Percentiles rank a stretch among this genome's conserved stretches.
These are phyloP conservation scores for Drosophila mimica DNA, from an alignment of 2,888 invertebrate species.

Conservation along the genomic window DNA sequence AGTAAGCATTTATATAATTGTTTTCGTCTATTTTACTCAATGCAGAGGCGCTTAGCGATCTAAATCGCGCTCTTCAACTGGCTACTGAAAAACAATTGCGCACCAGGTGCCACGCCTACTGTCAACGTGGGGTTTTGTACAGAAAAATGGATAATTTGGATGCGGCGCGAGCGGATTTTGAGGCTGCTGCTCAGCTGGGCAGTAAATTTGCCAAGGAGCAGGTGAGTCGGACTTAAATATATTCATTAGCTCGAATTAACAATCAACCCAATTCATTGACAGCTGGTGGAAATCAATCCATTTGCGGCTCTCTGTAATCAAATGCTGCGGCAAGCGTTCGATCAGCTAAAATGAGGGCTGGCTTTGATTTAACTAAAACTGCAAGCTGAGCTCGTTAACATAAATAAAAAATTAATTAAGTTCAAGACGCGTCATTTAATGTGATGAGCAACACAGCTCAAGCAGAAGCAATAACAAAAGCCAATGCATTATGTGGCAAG, in stretches of 20 bases:
- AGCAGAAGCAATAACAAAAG: conserved; percentile 32
- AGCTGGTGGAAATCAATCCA: conserved; percentile 95
- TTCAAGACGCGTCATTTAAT: conserved; percentile 61
- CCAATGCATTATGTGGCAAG: conserved; percentile 65
- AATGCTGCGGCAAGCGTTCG: conserved; percentile 93
- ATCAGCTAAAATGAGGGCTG: conserved; percentile 83
- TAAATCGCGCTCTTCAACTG: conserved; percentile 90
- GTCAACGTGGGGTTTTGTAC: conserved; percentile 93
- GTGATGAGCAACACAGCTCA: conserved; percentile 52
- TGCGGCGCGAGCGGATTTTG: conserved; percentile 91
- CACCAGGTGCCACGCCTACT: conserved; percentile 91
- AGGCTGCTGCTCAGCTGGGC: conserved; percentile 92
- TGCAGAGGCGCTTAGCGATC: conserved; percentile 90
- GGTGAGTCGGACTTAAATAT: conserved; percentile 84
- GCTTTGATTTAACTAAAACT: conserved; percentile 63
- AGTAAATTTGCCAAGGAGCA: conserved; percentile 94
- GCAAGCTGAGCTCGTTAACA: conserved; percentile 57
- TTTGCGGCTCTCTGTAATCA: conserved; percentile 98
- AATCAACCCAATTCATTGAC: conserved; percentile 16
- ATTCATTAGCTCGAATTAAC: not conserved
- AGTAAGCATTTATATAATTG: not conserved
- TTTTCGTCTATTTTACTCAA: not conserved
- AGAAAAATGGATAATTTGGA: conserved; percentile 89
- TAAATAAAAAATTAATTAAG: conserved; percentile 79
- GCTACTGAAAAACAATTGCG: conserved; percentile 86